Conservation (phyloP, 2,888 invertebrate genomes). For the Scaptomyza polygonia region DNA sequence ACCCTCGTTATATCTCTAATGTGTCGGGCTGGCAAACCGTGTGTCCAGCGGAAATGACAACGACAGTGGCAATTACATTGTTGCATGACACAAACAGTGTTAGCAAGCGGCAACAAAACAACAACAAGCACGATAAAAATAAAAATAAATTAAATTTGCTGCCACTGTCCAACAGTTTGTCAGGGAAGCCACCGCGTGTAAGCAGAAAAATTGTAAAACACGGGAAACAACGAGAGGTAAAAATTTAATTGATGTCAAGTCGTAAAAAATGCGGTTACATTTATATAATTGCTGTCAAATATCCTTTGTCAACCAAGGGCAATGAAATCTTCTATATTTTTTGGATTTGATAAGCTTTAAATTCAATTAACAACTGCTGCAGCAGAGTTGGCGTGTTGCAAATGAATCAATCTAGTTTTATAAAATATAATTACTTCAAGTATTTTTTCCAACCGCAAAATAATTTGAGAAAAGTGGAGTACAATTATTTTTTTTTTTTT, state of each 20-base stretch:
- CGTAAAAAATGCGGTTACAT: constrained; percentile 69
- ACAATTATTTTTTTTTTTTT: neutral
- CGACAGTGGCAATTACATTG: constrained; percentile 83
- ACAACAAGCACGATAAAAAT: constrained; percentile 52
- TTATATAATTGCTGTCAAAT: constrained; percentile 72
- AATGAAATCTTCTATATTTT: neutral
- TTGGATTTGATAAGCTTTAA: constrained; percentile 7
- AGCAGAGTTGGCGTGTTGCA: neutral
- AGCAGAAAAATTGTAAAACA: constrained; percentile 31
- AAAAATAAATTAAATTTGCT: constrained; percentile 51
- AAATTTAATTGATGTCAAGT: constrained; percentile 81
- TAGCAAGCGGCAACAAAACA: constrained; percentile 54
- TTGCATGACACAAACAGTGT: constrained; percentile 83
- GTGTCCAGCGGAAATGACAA: constrained; percentile 83
- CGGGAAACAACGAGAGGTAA: constrained; percentile 52
- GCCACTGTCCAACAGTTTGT: constrained; percentile 45
- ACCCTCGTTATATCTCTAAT: constrained; percentile 68
- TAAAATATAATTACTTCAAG: too few relatives aligned
- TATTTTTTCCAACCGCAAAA: too few relatives aligned
- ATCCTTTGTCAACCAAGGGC: constrained; percentile 35
- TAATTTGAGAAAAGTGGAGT: neutral
- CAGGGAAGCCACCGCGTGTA: constrained; percentile 17
- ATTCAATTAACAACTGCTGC: neutral
- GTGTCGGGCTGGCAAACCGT: constrained; percentile 62
- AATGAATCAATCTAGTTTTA: too few relatives aligned